Conservation (phyloP, 2,113 vertebrate species). For the Tupaia chinensis region DNA sequence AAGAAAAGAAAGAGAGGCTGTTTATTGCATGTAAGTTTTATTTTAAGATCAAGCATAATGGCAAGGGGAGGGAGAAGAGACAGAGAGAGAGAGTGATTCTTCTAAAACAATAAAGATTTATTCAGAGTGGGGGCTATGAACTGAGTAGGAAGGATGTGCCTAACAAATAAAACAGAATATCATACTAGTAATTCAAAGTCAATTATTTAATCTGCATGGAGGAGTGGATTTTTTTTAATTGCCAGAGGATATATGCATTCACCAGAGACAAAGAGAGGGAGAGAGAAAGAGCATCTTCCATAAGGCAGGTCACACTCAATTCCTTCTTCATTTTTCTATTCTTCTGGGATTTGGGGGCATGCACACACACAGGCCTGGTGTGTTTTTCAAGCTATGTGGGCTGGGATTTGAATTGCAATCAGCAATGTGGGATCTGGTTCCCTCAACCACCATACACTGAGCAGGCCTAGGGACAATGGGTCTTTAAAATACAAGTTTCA, state of each 20-base stretch:
- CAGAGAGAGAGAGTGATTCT: neutral
- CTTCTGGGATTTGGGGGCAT: too few relatives aligned
- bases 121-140: neutral
- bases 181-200: neutral
- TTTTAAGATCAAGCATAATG: constrained; percentile 33
- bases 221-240: neutral
- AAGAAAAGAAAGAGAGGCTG: neutral
- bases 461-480: neutral
- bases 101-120: constrained; percentile 1
- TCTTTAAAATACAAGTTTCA: neutral
- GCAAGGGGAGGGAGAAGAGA: neutral
- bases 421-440: too few relatives aligned
- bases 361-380: too few relatives aligned
- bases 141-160: neutral
- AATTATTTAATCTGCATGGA: neutral
- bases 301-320: too few relatives aligned
- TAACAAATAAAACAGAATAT: constrained; percentile 22
- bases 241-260: too few relatives aligned
- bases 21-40: neutral
- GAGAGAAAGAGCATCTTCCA: too few relatives aligned
- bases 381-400: too few relatives aligned
- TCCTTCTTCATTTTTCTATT: too few relatives aligned
- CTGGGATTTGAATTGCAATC: too few relatives aligned
- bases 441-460: too few relatives aligned
- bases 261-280: too few relatives aligned